Evolutionary conservation across 2,797 vertebrate species (phyloP).

Genomic region (Lerista edwardsae): DNA sequence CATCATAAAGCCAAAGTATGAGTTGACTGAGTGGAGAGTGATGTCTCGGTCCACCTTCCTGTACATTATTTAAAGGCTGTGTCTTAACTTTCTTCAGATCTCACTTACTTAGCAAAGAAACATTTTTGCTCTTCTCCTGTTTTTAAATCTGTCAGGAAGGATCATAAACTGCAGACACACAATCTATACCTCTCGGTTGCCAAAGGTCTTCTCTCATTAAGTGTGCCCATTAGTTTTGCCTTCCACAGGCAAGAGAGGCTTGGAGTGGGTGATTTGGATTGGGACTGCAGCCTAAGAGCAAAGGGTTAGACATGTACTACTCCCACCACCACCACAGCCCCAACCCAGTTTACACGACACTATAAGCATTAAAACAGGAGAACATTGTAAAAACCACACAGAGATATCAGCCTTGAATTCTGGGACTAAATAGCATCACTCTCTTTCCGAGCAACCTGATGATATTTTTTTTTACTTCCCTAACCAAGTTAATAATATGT

Average conservation of each 20-base stretch:
- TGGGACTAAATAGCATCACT: not conserved
- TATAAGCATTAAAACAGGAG: no score
- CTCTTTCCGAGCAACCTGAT: not conserved
- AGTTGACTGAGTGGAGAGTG: not conserved
- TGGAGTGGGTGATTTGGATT: no score
- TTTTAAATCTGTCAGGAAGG: not conserved
- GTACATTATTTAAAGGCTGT: not conserved
- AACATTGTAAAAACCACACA: no score
- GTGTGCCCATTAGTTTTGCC: no score
- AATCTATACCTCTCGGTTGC: not conserved
- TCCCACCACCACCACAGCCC: not conserved
- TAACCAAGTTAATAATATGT: constrained; percentile 33
- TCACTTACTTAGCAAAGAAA: not conserved
- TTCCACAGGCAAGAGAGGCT: no score
- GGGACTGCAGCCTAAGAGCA: no score
- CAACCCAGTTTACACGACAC: no score
- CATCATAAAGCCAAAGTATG: not conserved
- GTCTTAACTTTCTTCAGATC: not conserved
- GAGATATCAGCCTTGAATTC: no score
- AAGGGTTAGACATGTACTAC: not conserved
- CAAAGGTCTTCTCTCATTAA: not conserved
- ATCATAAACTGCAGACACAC: not conserved
- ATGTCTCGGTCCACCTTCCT: not conserved
- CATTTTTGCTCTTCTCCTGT: not conserved
- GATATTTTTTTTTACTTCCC: not conserved